Conservation (phyloP, 2,797 vertebrate genomes). For the Labeo calbasu region DNA sequence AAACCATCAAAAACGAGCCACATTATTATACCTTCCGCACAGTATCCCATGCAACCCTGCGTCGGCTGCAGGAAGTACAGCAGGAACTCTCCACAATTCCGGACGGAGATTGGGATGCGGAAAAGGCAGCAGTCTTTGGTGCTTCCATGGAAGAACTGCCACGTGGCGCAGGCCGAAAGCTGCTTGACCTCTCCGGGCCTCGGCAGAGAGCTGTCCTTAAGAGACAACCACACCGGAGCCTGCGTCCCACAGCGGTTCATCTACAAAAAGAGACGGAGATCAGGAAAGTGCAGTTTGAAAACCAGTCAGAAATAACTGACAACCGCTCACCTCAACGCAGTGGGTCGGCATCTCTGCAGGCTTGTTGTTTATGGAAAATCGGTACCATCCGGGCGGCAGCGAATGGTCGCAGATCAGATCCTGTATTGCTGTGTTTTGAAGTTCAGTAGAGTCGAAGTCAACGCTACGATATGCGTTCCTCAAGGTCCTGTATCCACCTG, state of each 20-base stretch:
- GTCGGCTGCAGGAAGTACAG: slow-evolving; percentile 80
- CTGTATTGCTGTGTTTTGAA: slow-evolving; percentile 77
- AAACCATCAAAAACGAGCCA: neutral
- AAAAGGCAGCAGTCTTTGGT: slow-evolving; percentile 81
- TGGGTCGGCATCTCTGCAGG: slow-evolving; percentile 82
- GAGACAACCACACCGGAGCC: slow-evolving; percentile 78
- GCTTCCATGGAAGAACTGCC: slow-evolving; percentile 77
- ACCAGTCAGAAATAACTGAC: slow-evolving; percentile 56
- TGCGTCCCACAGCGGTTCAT: slow-evolving; percentile 86
- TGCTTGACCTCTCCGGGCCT: slow-evolving; percentile 69
- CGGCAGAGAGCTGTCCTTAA: slow-evolving; percentile 73
- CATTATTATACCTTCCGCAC: slow-evolving; percentile 71
- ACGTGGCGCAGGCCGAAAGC: slow-evolving; percentile 77
- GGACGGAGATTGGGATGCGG: slow-evolving; percentile 73
- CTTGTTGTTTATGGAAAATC: slow-evolving; percentile 77
- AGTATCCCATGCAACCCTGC: slow-evolving; percentile 84
- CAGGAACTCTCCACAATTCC: slow-evolving; percentile 77
- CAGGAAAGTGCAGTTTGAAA: neutral
- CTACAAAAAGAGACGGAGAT: slow-evolving; percentile 62
- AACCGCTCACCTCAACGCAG: slow-evolving; percentile 80
- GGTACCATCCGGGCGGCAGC: slow-evolving; percentile 79
- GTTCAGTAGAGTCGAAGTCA: slow-evolving; percentile 81
- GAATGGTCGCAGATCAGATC: slow-evolving; percentile 85
- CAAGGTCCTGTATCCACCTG: slow-evolving; percentile 72
- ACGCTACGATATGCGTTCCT: slow-evolving; percentile 74